Evolutionary conservation across 2,888 invertebrate species (phyloP).

Genomic region (Mellilla xanthometata): DNA sequence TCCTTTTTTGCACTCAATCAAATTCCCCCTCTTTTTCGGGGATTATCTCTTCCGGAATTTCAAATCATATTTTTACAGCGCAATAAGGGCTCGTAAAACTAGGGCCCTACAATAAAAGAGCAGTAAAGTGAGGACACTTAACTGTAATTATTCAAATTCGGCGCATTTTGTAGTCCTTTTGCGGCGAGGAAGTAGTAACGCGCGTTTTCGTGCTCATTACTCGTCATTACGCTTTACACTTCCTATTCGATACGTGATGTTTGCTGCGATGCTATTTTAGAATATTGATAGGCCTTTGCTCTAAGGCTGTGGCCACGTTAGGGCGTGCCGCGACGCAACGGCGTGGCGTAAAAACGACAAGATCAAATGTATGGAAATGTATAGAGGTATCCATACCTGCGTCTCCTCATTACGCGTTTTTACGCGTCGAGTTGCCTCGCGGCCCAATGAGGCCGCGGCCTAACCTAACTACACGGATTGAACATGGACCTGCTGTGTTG

Average conservation of each 20-base stretch:
- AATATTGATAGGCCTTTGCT: too few species aligned
- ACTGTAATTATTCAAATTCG: conserved; percentile 22
- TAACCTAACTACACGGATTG: too few species aligned
- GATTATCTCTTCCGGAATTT: conserved; percentile 28
- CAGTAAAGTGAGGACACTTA: conserved; percentile 14
- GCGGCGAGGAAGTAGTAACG: conserved; percentile 17
- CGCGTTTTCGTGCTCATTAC: conserved; percentile 13
- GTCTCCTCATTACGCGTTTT: too few species aligned
- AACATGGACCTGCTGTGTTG: too few species aligned
- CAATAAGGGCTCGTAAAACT: conserved; percentile 8
- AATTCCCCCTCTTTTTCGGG: conserved; percentile 17
- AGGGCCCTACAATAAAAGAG: conserved; percentile 13
- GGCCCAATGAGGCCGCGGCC: too few species aligned
- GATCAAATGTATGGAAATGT: too few species aligned
- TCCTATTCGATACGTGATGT: conserved; percentile 13
- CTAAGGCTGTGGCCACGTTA: too few species aligned
- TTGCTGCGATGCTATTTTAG: neutral
- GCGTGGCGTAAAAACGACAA: too few species aligned
- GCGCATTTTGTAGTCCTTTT: conserved; percentile 7
- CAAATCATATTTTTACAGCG: conserved; percentile 14
- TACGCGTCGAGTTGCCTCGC: too few species aligned
- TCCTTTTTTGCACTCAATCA: neutral
- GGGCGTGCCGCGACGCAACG: too few species aligned
- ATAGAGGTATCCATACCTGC: too few species aligned
- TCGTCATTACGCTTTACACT: conserved; percentile 12